Percentiles rank a stretch among this genome's conserved stretches.
Evolutionary conservation across 2,888 invertebrate genomes (phyloP).

Genomic region (Herminia tarsipennalis): DNA sequence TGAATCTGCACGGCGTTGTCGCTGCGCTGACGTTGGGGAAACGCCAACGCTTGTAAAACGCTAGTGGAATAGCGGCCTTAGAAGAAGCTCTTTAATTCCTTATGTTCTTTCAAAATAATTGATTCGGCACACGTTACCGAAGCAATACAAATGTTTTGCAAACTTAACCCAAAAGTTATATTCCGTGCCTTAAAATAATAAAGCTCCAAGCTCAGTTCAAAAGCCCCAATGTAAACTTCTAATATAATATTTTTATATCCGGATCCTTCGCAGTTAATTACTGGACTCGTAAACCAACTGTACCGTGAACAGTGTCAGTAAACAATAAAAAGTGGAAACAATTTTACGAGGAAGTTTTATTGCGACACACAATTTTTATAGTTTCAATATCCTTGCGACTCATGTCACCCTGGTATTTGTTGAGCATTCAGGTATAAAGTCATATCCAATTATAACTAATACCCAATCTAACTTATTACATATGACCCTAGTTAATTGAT

Average conservation of each 20-base stretch:
- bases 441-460: neutral
- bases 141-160: neutral
- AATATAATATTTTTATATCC: slow-evolving; percentile 9
- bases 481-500: too few relatives aligned
- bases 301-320: slow-evolving; percentile 26
- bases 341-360: slow-evolving; percentile 44
- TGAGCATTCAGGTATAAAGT: neutral
- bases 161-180: neutral
- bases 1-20: too few relatives aligned
- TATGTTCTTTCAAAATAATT: neutral
- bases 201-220: neutral
- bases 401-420: slow-evolving; percentile 24
- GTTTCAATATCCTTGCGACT: slow-evolving; percentile 25
- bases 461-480: too few relatives aligned
- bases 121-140: too few relatives aligned
- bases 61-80: too few relatives aligned
- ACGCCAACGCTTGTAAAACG: too few relatives aligned
- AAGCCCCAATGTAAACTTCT: neutral
- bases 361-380: slow-evolving; percentile 40
- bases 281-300: slow-evolving; percentile 18
- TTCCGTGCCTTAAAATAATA: neutral
- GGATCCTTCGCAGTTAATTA: slow-evolving; percentile 18
- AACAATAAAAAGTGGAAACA: slow-evolving; percentile 40
- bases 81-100: too few relatives aligned
- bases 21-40: too few relatives aligned